Percentiles rank a stretch among this genome's conserved stretches.
Conservation (phyloP, 1,140 invertebrate genomes). For the Drosophila melanica region DNA sequence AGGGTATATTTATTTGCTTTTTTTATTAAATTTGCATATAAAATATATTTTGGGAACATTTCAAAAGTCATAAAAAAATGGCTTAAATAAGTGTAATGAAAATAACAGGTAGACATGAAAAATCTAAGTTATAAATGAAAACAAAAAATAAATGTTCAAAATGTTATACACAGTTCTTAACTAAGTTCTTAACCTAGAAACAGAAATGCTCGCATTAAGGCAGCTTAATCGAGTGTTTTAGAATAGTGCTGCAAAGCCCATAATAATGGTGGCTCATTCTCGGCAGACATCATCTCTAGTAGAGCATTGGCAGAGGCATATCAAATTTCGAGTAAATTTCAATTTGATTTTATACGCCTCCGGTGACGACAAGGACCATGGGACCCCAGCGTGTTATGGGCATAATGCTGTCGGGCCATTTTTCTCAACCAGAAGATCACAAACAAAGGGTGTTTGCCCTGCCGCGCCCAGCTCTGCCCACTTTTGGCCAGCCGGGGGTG, state of each 20-base stretch:
- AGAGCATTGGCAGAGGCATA: constrained; percentile 37
- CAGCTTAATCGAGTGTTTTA: no score
- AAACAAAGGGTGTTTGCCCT: constrained; percentile 45
- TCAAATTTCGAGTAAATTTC: constrained; percentile 83
- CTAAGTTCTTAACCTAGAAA: no score
- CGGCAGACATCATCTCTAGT: constrained; percentile 23
- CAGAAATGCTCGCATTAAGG: no score
- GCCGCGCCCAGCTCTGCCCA: background rate
- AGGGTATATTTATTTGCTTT: no score
- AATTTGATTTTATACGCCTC: constrained; percentile 76
- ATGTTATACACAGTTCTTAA: no score
- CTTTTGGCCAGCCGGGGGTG: constrained; percentile 45
- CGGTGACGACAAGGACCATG: constrained; percentile 43
- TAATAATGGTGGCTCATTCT: constrained; percentile 21
- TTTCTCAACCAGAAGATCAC: constrained; percentile 40
- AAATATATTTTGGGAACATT: no score
- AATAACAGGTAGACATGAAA: no score
- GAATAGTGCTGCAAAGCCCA: no score
- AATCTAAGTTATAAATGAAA: no score
- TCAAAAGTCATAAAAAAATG: no score
- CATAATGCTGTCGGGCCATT: constrained; percentile 47
- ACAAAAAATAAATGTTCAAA: background rate
- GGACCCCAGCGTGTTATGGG: constrained; percentile 6
- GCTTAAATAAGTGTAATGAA: no score
- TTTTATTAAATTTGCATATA: no score